Conservation (phyloP, 2,113 vertebrate genomes). For the Marcusenius ussheri region DNA sequence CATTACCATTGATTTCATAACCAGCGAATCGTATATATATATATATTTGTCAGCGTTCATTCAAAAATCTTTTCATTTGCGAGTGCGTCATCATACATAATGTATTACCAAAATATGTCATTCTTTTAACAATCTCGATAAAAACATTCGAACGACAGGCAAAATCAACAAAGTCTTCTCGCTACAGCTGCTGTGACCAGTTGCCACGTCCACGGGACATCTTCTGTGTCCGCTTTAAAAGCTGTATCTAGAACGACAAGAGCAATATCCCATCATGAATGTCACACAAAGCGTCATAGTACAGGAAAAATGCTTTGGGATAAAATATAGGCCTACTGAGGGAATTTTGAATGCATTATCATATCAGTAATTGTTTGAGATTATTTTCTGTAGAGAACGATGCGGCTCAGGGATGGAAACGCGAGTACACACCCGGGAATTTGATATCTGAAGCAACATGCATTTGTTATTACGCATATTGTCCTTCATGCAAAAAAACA, state of each 20-base stretch:
- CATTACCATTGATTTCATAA: not conserved
- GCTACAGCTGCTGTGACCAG: not conserved
- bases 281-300: not conserved
- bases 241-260: slow-evolving; percentile 3
- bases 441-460: not conserved
- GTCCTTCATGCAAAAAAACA: not conserved
- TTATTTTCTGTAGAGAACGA: not conserved
- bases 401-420: not conserved
- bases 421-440: not conserved
- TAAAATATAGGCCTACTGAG: not conserved
- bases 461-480: not conserved
- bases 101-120: not conserved
- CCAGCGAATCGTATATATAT: not conserved
- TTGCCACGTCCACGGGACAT: slow-evolving; percentile 4
- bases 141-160: not conserved
- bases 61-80: not conserved
- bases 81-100: not conserved
- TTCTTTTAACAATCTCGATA: not conserved
- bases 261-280: not conserved
- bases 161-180: not conserved
- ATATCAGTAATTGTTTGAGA: not conserved
- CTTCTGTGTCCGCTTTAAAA: not conserved
- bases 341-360: not conserved
- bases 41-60: not conserved
- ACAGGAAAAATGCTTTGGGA: not conserved